Base-by-base conservation (phyloP, 1,140 invertebrate genomes). In the Papilio machaon region DNA sequence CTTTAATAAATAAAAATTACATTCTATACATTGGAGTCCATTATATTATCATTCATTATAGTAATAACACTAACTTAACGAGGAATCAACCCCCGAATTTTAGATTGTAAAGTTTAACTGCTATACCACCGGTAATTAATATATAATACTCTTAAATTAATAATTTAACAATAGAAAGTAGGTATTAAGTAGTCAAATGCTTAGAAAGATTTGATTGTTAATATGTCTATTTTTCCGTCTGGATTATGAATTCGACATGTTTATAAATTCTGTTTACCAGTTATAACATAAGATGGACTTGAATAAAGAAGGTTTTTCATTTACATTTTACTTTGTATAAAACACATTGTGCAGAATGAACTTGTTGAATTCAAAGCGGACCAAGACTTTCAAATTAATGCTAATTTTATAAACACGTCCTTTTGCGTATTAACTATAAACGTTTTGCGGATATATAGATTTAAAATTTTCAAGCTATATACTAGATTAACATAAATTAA, bases 401-500 rank as follows among this genome's bases (percentile, higher is more conserved):
- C 64, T 70, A 70, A 70, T 70, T 38, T 70, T 70, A 7, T 70
- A 70, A 70, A 70, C 64, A 70, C 64, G 64, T 70, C 64, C 64
- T 70, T 70, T 70, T 38, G 64, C 64, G 13, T 67, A 11, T 70
- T 70, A 13, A 13, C 13, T n/a, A 10, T 13, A 3, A 30, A 38
- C 13, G 13, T 38, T 70, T 64, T 9, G 60, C 23, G 60, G 60
- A 19, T 64, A 0, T 67, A 35, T 1, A 35, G 13, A 38, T 70
- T 70, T 35, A 15, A 70, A 30, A 15, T 70, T 70, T 70, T 70
- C 30, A 11, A 70, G 23, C 19, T 38, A 70, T 38, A 70, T 6
- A 70, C 38, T 70, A 70, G 23, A 70, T 70, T 35, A 70, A 70
- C 23, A 6, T 64, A 30, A 70, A 70, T 70, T 23, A 11, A 11